Percentiles rank a stretch among this genome's conserved stretches.
phyloP scores from a whole-genome alignment of 2,797 vertebrate species.

The Steatocranus sp. region DNA sequence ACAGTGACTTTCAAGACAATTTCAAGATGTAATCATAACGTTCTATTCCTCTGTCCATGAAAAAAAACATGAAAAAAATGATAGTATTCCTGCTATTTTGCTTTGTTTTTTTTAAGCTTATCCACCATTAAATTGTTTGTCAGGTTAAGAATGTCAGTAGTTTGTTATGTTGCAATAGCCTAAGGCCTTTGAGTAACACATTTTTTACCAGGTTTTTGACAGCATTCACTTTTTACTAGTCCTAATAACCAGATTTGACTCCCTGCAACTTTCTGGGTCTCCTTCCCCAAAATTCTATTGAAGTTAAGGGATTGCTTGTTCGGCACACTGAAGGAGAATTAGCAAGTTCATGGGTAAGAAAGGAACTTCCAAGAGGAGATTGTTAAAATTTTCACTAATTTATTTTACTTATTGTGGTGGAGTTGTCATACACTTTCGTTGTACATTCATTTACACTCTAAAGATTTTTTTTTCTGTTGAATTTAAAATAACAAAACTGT shows the following conservation, averaged over 20 bases:
- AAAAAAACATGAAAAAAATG: neutral
- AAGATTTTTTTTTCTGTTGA: neutral
- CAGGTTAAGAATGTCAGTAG: neutral
- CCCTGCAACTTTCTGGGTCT: neutral
- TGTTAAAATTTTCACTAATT: neutral
- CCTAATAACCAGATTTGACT: neutral
- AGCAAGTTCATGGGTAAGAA: neutral
- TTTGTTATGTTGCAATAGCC: neutral
- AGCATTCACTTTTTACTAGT: neutral
- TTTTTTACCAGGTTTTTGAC: neutral
- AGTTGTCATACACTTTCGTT: neutral
- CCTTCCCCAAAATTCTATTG: neutral
- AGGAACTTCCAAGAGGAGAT: neutral
- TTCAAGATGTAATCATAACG: neutral
- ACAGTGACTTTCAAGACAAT: neutral
- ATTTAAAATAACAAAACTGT: neutral
- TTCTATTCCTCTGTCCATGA: neutral
- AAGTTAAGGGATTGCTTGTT: neutral
- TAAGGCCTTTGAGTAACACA: neutral
- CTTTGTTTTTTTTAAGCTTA: neutral
- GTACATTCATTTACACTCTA: neutral
- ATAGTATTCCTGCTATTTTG: neutral
- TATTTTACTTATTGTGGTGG: neutral
- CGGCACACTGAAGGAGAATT: neutral
- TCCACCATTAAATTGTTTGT: neutral